These are phyloP conservation scores for Ariopsis seemanni DNA, from an alignment of 2,113 vertebrate species.

Conservation along the genomic window DNA sequence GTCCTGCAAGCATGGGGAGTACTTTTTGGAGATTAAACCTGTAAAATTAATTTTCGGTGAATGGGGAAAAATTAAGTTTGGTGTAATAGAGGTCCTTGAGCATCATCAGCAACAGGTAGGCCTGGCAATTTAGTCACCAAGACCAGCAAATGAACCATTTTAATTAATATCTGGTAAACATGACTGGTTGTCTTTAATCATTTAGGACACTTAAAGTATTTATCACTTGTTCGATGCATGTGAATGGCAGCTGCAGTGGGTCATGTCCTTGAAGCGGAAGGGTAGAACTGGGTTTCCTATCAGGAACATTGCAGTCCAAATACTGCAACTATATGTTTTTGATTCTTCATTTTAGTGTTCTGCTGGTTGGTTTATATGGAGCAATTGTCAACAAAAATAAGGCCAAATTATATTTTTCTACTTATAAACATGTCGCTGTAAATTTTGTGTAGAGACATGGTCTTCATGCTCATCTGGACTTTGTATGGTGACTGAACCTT, in stretches of 20 bases:
- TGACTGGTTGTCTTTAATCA: not conserved
- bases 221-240: not conserved
- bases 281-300: not conserved
- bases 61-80: not conserved
- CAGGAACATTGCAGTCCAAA: not conserved
- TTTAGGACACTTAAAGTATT: not conserved
- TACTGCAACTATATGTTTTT: not conserved
- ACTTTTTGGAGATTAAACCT: not conserved
- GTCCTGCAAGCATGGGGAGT: not conserved
- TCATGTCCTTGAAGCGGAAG: too few relatives aligned
- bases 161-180: not conserved
- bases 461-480: not conserved
- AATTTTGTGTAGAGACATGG: not conserved
- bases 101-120: conserved; percentile 19
- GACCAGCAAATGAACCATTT: not conserved
- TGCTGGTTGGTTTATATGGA: not conserved
- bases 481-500: not conserved
- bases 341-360: not conserved
- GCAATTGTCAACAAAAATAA: not conserved
- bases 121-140: not conserved
- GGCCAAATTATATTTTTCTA: not conserved
- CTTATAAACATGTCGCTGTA: not conserved
- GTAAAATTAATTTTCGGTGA: not conserved
- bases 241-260: not conserved
- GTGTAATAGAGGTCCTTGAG: not conserved